Conservation (phyloP, 2,113 vertebrate genomes). For the Rhadina sibilatrix region DNA sequence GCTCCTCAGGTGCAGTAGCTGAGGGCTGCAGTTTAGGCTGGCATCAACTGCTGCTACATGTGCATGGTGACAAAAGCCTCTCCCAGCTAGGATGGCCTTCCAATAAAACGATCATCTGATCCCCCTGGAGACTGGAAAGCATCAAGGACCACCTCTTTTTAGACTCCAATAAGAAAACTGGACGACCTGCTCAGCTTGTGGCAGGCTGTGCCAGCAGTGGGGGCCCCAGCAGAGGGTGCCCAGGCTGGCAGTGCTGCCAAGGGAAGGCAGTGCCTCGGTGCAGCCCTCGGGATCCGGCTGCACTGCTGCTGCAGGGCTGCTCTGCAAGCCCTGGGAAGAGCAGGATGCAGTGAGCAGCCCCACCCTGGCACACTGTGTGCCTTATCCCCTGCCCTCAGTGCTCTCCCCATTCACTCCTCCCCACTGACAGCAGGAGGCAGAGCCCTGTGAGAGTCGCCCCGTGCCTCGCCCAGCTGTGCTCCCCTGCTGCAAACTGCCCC, state of each 20-base stretch:
- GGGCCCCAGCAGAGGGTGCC: background rate
- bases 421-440: accelerated
- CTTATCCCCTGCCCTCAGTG: background rate
- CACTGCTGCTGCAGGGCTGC: background rate
- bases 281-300: background rate
- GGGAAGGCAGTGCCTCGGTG: accelerated
- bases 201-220: background rate
- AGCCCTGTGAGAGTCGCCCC: background rate
- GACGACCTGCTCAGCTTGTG: background rate
- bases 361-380: background rate
- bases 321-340: background rate
- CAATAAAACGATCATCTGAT: background rate
- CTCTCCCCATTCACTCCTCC: background rate
- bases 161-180: background rate
- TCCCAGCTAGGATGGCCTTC: background rate
- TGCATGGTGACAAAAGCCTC: background rate
- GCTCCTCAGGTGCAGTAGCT: accelerated
- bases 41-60: background rate
- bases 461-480: background rate
- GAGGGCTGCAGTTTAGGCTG: background rate
- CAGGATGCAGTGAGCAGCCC: background rate
- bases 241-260: background rate
- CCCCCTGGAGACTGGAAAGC: background rate
- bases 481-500: background rate
- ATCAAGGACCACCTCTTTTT: background rate